A percentile compares a stretch with the other conserved stretches of the same genome.
Evolutionary conservation across 2,888 invertebrate species (phyloP).

Genomic region (Exephanes ischioxanthus): DNA sequence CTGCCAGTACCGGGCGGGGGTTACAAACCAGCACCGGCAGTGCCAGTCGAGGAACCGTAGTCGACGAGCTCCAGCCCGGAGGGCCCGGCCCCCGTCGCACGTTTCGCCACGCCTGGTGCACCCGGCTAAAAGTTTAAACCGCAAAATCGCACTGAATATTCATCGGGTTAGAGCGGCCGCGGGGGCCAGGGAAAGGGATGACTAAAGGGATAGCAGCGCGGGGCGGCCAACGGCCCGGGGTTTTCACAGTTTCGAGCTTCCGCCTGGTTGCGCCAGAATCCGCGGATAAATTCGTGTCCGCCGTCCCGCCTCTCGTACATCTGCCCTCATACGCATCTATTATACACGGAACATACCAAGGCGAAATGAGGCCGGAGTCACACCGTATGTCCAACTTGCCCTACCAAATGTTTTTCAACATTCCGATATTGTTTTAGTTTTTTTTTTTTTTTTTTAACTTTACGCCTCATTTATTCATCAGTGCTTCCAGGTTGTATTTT

Average conservation of each 20-base stretch:
- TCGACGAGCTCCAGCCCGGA: slow-evolving; percentile 39
- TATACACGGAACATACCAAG: slow-evolving; percentile 51
- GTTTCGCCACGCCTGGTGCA: slow-evolving; percentile 66
- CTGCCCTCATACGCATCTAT: slow-evolving; percentile 58
- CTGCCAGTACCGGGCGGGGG: slow-evolving; percentile 1
- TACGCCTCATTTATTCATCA: slow-evolving; percentile 50
- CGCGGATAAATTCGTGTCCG: slow-evolving; percentile 75
- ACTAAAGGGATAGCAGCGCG: background rate
- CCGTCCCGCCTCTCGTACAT: slow-evolving; percentile 60
- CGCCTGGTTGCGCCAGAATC: slow-evolving; percentile 71
- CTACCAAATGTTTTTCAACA: slow-evolving; percentile 21
- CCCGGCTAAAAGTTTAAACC: slow-evolving; percentile 80
- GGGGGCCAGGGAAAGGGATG: slow-evolving; percentile 2
- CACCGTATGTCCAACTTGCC: slow-evolving; percentile 42
- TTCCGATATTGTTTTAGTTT: slow-evolving; percentile 1
- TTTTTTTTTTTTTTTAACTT: background rate
- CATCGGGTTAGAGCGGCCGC: slow-evolving; percentile 81
- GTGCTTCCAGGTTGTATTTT: slow-evolving; percentile 2
- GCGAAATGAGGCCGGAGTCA: slow-evolving; percentile 43
- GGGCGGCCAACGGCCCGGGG: slow-evolving; percentile 51
- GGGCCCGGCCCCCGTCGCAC: slow-evolving; percentile 62
- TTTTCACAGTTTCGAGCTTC: slow-evolving; percentile 76
- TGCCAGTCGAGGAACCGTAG: slow-evolving; percentile 55
- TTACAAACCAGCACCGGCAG: slow-evolving; percentile 9
- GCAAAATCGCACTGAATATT: slow-evolving; percentile 84